These are phyloP conservation scores for Drosophila obscura DNA, from an alignment of 1,140 invertebrate species.

Conservation along the genomic window DNA sequence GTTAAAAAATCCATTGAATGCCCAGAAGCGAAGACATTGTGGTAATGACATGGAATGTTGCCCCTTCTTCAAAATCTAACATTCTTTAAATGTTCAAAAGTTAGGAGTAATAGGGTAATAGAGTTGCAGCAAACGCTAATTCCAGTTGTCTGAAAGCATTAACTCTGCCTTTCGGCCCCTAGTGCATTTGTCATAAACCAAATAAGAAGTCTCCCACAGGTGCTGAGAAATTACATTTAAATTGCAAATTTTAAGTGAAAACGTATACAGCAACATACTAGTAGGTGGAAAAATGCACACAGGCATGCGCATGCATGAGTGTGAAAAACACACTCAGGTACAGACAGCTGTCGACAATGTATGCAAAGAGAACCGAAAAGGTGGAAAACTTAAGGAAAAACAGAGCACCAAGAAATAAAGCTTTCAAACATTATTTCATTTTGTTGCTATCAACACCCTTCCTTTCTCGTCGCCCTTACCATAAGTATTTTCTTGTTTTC, in stretches of 20 bases:
- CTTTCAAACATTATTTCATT: conserved; percentile 68
- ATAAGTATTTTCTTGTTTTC: conserved; percentile 16
- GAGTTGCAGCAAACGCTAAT: no score
- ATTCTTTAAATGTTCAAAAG: no score
- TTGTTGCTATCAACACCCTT: conserved; percentile 27
- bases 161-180: conserved; percentile 39
- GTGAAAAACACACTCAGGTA: conserved; percentile 12
- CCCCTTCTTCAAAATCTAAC: no score
- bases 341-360: conserved; percentile 35
- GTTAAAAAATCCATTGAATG: no score
- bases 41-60: no score
- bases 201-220: conserved; percentile 63
- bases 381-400: conserved; percentile 20
- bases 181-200: conserved; percentile 72
- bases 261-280: conserved; percentile 9
- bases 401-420: conserved; percentile 33
- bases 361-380: conserved; percentile 51
- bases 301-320: neutral
- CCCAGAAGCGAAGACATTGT: no score
- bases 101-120: no score
- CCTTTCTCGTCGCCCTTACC: neutral
- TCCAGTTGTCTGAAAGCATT: conserved; percentile 43
- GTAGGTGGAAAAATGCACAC: conserved; percentile 28
- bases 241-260: conserved; percentile 70
- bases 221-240: conserved; percentile 76